Percentiles rank a stretch among this genome's conserved stretches.
Conservation (phyloP, 2,113 vertebrate species). For the Gymnarchus niloticus region DNA sequence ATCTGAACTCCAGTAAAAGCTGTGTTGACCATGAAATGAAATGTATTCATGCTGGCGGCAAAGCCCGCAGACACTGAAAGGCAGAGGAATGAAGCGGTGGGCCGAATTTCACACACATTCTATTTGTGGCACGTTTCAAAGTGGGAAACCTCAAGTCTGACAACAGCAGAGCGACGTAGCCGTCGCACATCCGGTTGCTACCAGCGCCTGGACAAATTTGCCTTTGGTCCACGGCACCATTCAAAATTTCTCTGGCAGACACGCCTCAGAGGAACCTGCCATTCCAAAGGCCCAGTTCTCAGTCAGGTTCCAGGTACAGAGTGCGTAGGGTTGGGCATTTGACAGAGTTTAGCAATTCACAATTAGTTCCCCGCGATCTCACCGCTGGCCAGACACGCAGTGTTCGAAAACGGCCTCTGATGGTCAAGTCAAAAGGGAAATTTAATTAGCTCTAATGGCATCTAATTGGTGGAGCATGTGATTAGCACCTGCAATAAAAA, state of each 20-base stretch:
- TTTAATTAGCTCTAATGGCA: neutral
- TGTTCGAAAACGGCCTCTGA: neutral
- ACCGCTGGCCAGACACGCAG: neutral
- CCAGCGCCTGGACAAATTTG: neutral
- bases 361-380: neutral
- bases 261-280: neutral
- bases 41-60: neutral
- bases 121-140: neutral
- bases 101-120: neutral
- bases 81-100: neutral
- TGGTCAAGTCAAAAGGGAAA: neutral
- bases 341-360: neutral
- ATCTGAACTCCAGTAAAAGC: neutral
- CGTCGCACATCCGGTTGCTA: neutral
- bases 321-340: neutral
- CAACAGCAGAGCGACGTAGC: neutral
- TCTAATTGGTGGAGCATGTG: neutral
- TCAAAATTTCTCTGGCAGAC: neutral
- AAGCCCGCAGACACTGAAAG: neutral
- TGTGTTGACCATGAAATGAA: conserved; percentile 4
- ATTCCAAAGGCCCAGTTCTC: neutral
- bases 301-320: neutral
- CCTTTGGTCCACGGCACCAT: neutral
- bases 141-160: neutral
- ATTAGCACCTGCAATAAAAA: neutral